Evolutionary conservation across 2,888 invertebrate species (phyloP).

Genomic region (Bombylius major): DNA sequence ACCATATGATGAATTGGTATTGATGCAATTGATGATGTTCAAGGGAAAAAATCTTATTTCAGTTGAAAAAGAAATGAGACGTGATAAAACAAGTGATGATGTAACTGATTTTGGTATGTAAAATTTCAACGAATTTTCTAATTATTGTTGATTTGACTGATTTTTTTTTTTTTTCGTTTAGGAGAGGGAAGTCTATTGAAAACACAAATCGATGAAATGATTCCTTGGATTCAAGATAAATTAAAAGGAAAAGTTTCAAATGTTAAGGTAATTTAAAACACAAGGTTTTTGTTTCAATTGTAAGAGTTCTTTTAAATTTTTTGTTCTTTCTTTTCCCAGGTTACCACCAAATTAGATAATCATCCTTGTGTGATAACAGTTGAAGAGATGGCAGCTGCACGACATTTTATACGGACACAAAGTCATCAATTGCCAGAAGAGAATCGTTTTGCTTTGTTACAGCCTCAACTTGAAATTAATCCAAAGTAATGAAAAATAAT

Average conservation of each 20-base stretch:
- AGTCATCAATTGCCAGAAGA: slow-evolving; percentile 71
- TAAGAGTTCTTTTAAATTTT: neutral
- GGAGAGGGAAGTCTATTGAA: slow-evolving; percentile 58
- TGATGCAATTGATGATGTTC: slow-evolving; percentile 73
- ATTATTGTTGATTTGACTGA: neutral
- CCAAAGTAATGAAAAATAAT: slow-evolving; percentile 50
- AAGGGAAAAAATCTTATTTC: slow-evolving; percentile 64
- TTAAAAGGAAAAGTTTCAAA: slow-evolving; percentile 68
- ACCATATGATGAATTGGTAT: slow-evolving; percentile 90
- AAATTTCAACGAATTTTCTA: slow-evolving; percentile 17
- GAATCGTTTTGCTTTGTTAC: slow-evolving; percentile 69
- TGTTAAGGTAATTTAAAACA: slow-evolving; percentile 46
- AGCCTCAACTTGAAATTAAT: slow-evolving; percentile 90
- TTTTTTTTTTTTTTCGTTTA: neutral
- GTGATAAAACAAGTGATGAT: slow-evolving; percentile 48
- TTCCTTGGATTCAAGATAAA: slow-evolving; percentile 64
- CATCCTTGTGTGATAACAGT: slow-evolving; percentile 94
- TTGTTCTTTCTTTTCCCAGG: slow-evolving; percentile 1
- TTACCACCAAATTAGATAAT: slow-evolving; percentile 69
- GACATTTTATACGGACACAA: slow-evolving; percentile 87
- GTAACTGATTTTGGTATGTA: slow-evolving; percentile 39
- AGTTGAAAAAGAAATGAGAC: slow-evolving; percentile 86
- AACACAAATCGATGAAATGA: slow-evolving; percentile 63
- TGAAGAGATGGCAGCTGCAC: slow-evolving; percentile 91
- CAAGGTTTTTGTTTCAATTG: neutral